These are phyloP conservation scores for Corythornis madagascariensis DNA, from an alignment of 2,113 vertebrate genomes.

Conservation along the genomic window DNA sequence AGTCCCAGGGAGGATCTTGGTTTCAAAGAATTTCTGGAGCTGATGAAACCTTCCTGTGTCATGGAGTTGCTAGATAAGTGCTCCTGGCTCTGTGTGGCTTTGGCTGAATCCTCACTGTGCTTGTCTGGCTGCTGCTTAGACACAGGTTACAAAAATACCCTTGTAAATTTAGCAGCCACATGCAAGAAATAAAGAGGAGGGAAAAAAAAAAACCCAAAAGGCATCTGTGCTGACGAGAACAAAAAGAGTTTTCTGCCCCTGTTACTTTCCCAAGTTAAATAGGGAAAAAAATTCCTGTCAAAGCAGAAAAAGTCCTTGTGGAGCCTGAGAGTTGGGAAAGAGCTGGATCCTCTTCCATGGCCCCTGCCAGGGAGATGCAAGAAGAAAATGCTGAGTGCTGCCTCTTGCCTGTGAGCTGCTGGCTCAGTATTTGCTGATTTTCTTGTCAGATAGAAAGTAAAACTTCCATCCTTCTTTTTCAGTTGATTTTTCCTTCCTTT, in stretches of 20 bases:
- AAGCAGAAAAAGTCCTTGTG: too few species aligned
- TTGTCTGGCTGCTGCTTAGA: not conserved
- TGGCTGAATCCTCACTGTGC: not conserved
- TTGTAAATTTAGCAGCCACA: not conserved
- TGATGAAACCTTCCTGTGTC: not conserved
- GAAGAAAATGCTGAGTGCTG: not conserved
- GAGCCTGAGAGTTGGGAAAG: not conserved
- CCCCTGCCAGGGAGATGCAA: not conserved
- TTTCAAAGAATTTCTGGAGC: not conserved
- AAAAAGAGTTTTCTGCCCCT: not conserved
- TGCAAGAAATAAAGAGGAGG: not conserved
- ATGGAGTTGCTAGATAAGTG: not conserved
- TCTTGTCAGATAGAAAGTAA: not conserved
- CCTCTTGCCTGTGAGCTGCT: not conserved
- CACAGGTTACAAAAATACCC: not conserved
- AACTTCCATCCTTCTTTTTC: not conserved
- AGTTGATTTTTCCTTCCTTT: not conserved
- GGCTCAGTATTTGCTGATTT: not conserved
- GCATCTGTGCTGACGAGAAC: not conserved
- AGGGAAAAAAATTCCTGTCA: not conserved
- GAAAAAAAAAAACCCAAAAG: too few species aligned
- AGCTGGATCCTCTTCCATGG: not conserved
- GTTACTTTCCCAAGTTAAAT: not conserved
- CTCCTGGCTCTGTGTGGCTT: not conserved
- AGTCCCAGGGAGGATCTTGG: accelerated